Evolutionary conservation across 2,113 vertebrate genomes (phyloP), one percentile per base, ranked within the genome.

Genomic region (Saguinus imperator): DNA sequence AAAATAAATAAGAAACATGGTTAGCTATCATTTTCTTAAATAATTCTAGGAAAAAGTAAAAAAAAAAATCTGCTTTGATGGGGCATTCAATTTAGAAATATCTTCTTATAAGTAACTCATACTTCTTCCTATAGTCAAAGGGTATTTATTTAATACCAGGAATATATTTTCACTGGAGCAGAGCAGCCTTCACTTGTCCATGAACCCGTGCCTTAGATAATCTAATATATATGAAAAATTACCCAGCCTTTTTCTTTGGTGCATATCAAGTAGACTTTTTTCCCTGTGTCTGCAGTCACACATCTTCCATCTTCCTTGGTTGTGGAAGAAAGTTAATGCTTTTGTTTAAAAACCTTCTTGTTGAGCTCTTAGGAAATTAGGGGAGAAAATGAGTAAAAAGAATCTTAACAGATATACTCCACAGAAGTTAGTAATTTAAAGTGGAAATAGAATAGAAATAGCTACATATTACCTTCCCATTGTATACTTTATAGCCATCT

Each of bases 331-430:
- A 86, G 35, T 61, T 70, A 91, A 32, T 70, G 25, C 29, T 43
- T 91, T 92, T 17, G 11, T 52, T 95, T 79, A 32, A 87, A 89
- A 82, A 76, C 10, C 1, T 43, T 94, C 10, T 70, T 87, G 27
- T 55, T 81, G 20, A 95, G n/a, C 18, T 73, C 16, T 64, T 75
- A 79, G 37, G 68, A 86, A 66, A 10, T 50, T 50, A 40, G 17
- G 86, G 72, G 52, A 89, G 21, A 95, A 95, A 86, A 92, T 50
- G n/a, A 90, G 43, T 73, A 37, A 76, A 66, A 87, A 66, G 32
- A 85, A 55, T 89, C 43, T 73, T 84, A 68, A 66, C 57, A 35
- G 20, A 57, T 45, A 0, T 57, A 82, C 8, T 76, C 13, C 17
- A 89, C 27, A 87, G 64, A 70, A 91, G 40, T 92, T n/a, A 94